Percentiles rank a stretch among this genome's conserved stretches.
Evolutionary conservation across 1,140 invertebrate genomes (phyloP).

Genomic region (Macrobrachium nipponense): DNA sequence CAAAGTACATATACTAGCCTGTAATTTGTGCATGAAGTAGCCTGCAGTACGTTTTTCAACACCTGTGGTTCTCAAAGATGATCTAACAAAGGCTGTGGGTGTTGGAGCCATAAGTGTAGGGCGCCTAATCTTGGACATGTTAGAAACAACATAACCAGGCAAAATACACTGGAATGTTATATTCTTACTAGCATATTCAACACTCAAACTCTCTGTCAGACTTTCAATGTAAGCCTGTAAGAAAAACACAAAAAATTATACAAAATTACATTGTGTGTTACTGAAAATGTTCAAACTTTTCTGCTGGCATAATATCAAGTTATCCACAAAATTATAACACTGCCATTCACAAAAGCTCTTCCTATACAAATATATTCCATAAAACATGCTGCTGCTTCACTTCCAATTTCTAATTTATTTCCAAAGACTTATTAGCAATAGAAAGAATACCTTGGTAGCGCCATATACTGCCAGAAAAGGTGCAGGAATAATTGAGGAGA

Average conservation of each 20-base stretch:
- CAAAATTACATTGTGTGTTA: neutral
- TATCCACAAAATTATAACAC: slow-evolving; percentile 5
- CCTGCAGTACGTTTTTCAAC: slow-evolving; percentile 81
- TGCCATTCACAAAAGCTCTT: neutral
- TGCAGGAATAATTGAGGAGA: slow-evolving; percentile 81
- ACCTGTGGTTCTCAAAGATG: slow-evolving; percentile 82
- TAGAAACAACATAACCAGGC: slow-evolving; percentile 92
- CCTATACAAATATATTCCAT: too few species aligned
- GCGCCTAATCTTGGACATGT: slow-evolving; percentile 89
- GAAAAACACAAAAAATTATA: slow-evolving; percentile 38
- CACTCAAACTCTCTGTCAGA: slow-evolving; percentile 82
- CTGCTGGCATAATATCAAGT: neutral
- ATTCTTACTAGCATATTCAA: slow-evolving; percentile 82
- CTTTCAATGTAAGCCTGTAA: slow-evolving; percentile 84
- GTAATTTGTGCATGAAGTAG: slow-evolving; percentile 72
- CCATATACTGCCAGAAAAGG: slow-evolving; percentile 90
- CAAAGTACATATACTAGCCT: slow-evolving; percentile 48
- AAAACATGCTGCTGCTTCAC: too few species aligned
- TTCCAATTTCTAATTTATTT: too few species aligned
- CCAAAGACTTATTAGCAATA: too few species aligned
- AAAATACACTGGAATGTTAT: slow-evolving; percentile 86
- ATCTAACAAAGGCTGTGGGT: slow-evolving; percentile 81
- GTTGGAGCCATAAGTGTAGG: slow-evolving; percentile 84
- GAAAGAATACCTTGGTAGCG: slow-evolving; percentile 81
- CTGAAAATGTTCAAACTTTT: too few species aligned